Base-by-base conservation (phyloP, 2,888 invertebrate species). In the Xanthorhoe spadicearia region DNA sequence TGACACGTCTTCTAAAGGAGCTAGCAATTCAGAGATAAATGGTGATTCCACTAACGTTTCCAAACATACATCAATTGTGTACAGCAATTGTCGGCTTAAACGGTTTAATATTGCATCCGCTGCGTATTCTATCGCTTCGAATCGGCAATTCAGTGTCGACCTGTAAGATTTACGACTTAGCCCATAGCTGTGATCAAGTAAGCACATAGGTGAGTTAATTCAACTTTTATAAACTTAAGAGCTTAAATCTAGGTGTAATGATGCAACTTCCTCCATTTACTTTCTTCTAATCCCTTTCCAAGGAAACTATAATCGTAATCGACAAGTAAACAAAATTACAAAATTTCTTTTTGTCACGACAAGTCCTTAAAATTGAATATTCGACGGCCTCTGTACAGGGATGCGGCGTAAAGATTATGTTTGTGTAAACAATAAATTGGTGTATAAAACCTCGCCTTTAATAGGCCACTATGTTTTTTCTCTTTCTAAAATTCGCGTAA, bases 31-130 rank as follows among this genome's bases (percentile, higher is more conserved):
- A 48, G 23, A 55, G 66, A 66, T 38, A 56, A 28, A 67, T 63
- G 59, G 64, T 55, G 35, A 63, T 60, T 18, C 55, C 56, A 63
- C 63, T 63, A 60, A 63, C 63, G 56, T 54, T 61, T 64, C 60
- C 57, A 53, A 64, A 61, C 68, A 68, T 64, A 61, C 68, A 68
- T 64, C 68, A 68, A 68, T 68, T 64, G 60, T 56, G 52, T 60
- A 63, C 63, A 64, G 64, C 68, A 68, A 68, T 68, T 57, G 63
- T 64, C 48, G 64, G 64, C 68, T 68, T 68, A 68, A 68, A 68
- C 64, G 68, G 61, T 68, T 64, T 68, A 68, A 68, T 68, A 68
- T 64, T 61, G 64, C 53, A 64, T 67, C 67, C 61, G 54, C 32
- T 68, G 68, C 64, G 64, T 64, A 68, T 68, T 61, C 68, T 68